Evolutionary conservation across 1,140 invertebrate species (phyloP), one percentile per base, ranked within the genome.

Genomic region (Bombus vancouverensis): DNA sequence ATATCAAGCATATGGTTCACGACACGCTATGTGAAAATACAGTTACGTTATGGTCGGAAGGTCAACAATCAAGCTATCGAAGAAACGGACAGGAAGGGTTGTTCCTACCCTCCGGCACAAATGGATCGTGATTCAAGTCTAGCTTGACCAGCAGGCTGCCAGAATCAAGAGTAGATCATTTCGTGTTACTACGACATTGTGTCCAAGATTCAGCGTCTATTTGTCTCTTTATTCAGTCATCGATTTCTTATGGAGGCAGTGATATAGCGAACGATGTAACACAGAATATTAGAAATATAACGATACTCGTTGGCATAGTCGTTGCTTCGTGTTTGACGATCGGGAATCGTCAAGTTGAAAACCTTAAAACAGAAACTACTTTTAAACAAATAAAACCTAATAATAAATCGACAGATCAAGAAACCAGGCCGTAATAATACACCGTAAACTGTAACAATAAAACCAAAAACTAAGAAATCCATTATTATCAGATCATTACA

Each of bases 31-130:
- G 25, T 57, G 3, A 15, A 77, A 42, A 78, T 39, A 65, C n/a
- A 59, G 37, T 25, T 37, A 37, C 34, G 34, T 37, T 68, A 68
- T 66, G 34, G 5, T 59, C 10, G 37, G 4, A 71, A n/a, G 39
- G 37, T 18, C 79, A 28, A 15, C 34, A 47, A 81, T 72, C 79
- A 77, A 44, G 39, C 42, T 34, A n/a, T 44, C 42, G 65, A 2
- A 15, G 70, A 22, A 13, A 42, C 22, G 34, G 37, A 77, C 68
- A 18, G 59, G 5, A 42, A 81, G 72, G 83, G 57, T 70, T 66
- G 86, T 88, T 86, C 83, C 85, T 88, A 86, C 80, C 79, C 80
- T 84, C 75, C 39, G 59, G 68, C 83, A 86, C 83, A 74, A 85
- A 88, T 90, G 79, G 82, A 87, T 81, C 81, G 28, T 80, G 81